Evolutionary conservation across 2,797 vertebrate genomes (phyloP).

Genomic region (Pagetopsis macropterus): DNA sequence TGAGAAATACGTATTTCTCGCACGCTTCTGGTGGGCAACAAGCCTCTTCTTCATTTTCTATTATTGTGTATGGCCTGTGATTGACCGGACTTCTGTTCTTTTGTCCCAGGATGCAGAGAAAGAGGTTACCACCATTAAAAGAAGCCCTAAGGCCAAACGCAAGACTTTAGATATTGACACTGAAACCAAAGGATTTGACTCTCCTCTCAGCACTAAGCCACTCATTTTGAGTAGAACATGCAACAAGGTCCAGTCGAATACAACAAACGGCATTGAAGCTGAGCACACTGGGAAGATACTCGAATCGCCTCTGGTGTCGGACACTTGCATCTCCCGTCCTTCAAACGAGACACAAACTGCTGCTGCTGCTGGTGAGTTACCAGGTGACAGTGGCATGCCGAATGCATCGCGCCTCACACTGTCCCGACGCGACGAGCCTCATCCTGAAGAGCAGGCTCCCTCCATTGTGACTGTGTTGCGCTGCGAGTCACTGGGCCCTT

Average conservation of each 20-base stretch:
- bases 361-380: constrained; percentile 22
- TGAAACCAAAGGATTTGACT: constrained; percentile 56
- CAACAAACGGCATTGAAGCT: not conserved
- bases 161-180: constrained; percentile 45
- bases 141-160: constrained; percentile 55
- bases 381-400: constrained; percentile 1
- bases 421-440: not conserved
- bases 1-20: not conserved
- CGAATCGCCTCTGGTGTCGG: constrained; percentile 16
- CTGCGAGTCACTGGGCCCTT: constrained; percentile 34
- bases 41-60: not conserved
- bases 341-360: constrained; percentile 26
- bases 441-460: constrained; percentile 23
- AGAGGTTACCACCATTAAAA: constrained; percentile 46
- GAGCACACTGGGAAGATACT: constrained; percentile 19
- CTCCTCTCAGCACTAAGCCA: constrained; percentile 65
- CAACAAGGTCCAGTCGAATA: constrained; percentile 5
- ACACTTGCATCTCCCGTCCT: constrained; percentile 2
- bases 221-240: constrained; percentile 63
- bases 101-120: constrained; percentile 64
- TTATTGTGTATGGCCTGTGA: not conserved
- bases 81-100: constrained; percentile 1
- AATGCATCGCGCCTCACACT: not conserved
- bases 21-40: not conserved
- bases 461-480: constrained; percentile 48